Evolutionary conservation across 2,113 vertebrate genomes (phyloP).

Genomic region (Lynx canadensis): DNA sequence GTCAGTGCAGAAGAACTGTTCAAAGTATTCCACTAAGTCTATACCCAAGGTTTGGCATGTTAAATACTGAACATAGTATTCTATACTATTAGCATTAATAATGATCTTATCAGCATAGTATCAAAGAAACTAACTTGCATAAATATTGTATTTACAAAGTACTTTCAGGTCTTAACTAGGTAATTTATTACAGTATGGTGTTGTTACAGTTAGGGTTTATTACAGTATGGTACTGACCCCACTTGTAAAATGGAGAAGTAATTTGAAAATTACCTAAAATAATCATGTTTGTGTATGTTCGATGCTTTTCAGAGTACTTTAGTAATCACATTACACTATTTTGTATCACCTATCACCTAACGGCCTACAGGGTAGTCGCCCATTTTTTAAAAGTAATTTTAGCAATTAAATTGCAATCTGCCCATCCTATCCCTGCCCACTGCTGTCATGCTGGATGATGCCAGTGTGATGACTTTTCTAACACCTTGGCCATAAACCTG

Average conservation of each 20-base stretch:
- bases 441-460: neutral
- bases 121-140: neutral
- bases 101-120: neutral
- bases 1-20: neutral
- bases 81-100: neutral
- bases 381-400: neutral
- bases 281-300: neutral
- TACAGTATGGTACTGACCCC: neutral
- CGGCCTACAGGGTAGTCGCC: neutral
- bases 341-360: neutral
- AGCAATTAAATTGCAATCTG: neutral
- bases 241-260: neutral
- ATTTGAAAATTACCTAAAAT: slow-evolving; percentile 42
- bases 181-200: neutral
- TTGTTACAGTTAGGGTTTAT: neutral
- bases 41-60: neutral
- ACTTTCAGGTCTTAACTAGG: neutral
- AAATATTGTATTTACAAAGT: neutral
- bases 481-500: neutral
- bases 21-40: neutral
- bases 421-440: neutral
- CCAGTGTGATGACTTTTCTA: neutral
- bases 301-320: neutral
- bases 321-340: neutral
- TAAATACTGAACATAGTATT: neutral